phyloP scores from a whole-genome alignment of 2,113 vertebrate genomes.

The Morone saxatilis region DNA sequence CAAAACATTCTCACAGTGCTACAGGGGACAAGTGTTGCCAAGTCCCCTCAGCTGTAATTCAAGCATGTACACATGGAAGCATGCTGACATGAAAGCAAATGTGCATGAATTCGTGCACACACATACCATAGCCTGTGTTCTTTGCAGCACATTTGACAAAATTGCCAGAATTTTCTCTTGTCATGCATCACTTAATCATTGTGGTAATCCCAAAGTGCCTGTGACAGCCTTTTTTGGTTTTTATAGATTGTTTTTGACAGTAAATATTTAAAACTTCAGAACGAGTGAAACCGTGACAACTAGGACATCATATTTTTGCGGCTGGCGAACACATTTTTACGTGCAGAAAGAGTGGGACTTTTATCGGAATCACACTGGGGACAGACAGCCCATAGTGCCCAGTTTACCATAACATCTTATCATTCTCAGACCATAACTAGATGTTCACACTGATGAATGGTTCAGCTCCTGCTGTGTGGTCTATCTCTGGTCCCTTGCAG shows the following conservation, averaged over 20 bases:
- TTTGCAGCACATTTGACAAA: constrained; percentile 39
- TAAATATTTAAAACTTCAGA: constrained; percentile 39
- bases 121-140: constrained; percentile 27
- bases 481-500: constrained; percentile 56
- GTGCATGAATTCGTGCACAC: constrained; percentile 23
- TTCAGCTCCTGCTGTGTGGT: constrained; percentile 74
- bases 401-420: constrained; percentile 64
- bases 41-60: constrained; percentile 50
- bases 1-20: constrained; percentile 67
- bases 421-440: constrained; percentile 76
- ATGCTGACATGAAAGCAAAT: constrained; percentile 63
- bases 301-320: constrained; percentile 24
- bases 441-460: constrained; percentile 74
- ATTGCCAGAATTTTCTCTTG: constrained; percentile 26
- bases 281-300: constrained; percentile 6
- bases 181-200: constrained; percentile 31
- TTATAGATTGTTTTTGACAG: constrained; percentile 10
- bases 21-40: constrained; percentile 56
- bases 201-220: constrained; percentile 15
- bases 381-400: constrained; percentile 41
- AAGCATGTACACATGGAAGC: constrained; percentile 42
- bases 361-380: constrained; percentile 31
- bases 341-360: constrained; percentile 27
- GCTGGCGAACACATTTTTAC: constrained; percentile 1
- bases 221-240: background rate